Evolutionary conservation across 2,113 vertebrate species (phyloP).

Genomic region (Menura novaehollandiae): DNA sequence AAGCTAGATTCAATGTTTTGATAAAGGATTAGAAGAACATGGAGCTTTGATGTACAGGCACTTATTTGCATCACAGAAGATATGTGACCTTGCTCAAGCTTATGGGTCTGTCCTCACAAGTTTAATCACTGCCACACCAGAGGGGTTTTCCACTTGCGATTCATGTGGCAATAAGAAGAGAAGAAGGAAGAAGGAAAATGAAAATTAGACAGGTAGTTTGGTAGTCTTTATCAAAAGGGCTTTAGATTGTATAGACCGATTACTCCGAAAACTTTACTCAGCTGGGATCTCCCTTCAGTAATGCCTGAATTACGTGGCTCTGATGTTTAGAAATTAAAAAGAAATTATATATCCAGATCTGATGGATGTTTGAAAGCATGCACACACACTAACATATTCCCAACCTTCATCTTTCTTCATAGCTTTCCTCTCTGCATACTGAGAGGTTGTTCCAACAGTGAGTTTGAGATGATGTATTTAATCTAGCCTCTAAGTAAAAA

Average conservation of each 20-base stretch:
- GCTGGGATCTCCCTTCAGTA: background rate
- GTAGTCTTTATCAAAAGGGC: background rate
- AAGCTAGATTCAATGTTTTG: constrained; percentile 12
- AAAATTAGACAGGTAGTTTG: background rate
- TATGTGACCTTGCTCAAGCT: background rate
- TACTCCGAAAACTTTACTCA: background rate
- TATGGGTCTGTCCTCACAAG: background rate
- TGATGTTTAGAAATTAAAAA: background rate
- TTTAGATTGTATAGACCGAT: background rate
- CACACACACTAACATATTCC: background rate
- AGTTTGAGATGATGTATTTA: background rate
- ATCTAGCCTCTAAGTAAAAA: background rate
- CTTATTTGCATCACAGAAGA: constrained; percentile 33
- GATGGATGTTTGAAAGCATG: background rate
- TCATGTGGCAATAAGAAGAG: background rate
- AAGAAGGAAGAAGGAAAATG: background rate
- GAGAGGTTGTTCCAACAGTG: background rate
- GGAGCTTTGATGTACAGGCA: constrained; percentile 8
- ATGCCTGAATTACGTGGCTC: background rate
- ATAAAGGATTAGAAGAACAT: background rate
- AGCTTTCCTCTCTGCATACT: background rate
- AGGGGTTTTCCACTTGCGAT: background rate
- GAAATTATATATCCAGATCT: background rate
- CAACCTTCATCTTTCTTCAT: background rate
- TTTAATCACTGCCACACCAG: constrained; percentile 5